Evolutionary conservation across 37 sponge, comb jelly and placozoan genomes (phyloP).

Genomic region (Mnemiopsis leidyi): DNA sequence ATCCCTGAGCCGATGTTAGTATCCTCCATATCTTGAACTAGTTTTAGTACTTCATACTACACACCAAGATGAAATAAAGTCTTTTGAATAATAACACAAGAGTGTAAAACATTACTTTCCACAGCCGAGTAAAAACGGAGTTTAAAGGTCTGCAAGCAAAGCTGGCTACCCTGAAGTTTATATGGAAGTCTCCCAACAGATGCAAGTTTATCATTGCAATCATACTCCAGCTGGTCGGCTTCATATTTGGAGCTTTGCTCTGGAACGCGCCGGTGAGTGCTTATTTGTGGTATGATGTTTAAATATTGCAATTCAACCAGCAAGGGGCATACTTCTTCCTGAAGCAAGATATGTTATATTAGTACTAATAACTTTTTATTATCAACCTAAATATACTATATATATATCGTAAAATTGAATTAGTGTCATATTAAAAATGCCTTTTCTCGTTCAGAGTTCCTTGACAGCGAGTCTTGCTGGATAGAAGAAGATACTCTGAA

Average conservation of each 20-base stretch:
- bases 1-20: constrained; percentile 20
- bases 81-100: too few species aligned
- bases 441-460: too few species aligned
- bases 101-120: background rate
- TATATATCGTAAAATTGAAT: too few species aligned
- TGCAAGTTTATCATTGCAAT: background rate
- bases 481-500: background rate
- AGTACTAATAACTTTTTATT: too few species aligned
- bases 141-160: background rate
- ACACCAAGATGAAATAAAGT: too few species aligned
- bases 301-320: background rate
- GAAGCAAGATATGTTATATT: too few species aligned
- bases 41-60: too few species aligned
- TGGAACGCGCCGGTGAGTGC: background rate
- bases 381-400: too few species aligned
- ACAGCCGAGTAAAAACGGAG: constrained; percentile 8
- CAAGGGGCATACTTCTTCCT: too few species aligned
- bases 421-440: too few species aligned
- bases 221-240: background rate
- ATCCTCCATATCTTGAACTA: too few species aligned
- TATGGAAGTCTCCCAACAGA: background rate
- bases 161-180: background rate
- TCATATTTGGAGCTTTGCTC: background rate
- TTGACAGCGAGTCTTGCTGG: background rate
- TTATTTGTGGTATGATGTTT: too few species aligned